These are phyloP conservation scores for Tupaia tana DNA, from an alignment of 2,113 vertebrate species.

Conservation along the genomic window DNA sequence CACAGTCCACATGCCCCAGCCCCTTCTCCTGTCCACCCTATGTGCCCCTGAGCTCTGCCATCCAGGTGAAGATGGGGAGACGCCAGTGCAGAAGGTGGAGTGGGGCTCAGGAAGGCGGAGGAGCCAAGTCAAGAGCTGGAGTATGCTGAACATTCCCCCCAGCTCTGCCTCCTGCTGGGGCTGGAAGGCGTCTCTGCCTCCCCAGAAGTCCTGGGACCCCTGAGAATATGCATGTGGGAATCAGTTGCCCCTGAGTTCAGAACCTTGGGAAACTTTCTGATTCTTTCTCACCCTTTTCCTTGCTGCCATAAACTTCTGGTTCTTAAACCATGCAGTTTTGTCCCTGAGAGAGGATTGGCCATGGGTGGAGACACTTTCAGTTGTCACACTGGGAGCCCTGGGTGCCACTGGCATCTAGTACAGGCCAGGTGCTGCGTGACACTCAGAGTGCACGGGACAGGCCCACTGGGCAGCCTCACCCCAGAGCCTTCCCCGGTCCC, in stretches of 20 bases:
- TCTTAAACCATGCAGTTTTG: accelerated
- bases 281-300: not conserved
- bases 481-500: accelerated
- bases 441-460: accelerated
- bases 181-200: not conserved
- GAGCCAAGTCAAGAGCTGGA: not conserved
- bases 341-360: not conserved
- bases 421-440: accelerated
- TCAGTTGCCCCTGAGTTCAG: accelerated
- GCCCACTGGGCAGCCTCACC: not conserved
- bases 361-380: not conserved
- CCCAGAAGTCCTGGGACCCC: too few species aligned
- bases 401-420: accelerated
- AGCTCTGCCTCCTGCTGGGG: not conserved
- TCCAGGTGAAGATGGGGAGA: not conserved
- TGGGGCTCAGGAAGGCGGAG: accelerated
- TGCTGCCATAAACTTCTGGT: accelerated
- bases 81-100: not conserved
- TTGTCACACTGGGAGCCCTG: not conserved
- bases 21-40: accelerated
- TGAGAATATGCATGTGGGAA: accelerated
- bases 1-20: accelerated
- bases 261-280: accelerated
- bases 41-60: accelerated
- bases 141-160: too few species aligned